Evolutionary conservation across 2,113 vertebrate species (phyloP).

Genomic region (Pelobates fuscus): DNA sequence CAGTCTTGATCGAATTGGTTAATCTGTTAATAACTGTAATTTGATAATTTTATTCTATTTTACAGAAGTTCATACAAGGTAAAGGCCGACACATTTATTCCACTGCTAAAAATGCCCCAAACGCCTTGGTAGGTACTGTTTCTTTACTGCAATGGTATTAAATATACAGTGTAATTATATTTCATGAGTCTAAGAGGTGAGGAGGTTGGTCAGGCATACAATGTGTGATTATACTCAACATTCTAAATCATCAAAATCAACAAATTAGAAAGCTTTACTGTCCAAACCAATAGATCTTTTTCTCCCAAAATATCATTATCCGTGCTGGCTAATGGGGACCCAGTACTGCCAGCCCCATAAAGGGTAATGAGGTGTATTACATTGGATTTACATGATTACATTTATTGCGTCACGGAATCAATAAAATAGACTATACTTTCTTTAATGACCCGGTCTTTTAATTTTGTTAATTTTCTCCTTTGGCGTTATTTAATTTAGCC

Average conservation of each 20-base stretch:
- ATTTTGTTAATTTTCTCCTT: too few relatives aligned
- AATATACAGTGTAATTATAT: neutral
- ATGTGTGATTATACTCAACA: neutral
- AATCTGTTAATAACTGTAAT: too few relatives aligned
- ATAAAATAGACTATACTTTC: neutral
- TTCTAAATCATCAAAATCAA: neutral
- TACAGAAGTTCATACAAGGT: slow-evolving; percentile 47
- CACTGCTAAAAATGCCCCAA: neutral
- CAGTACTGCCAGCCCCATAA: neutral
- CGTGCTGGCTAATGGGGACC: neutral
- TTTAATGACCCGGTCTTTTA: neutral
- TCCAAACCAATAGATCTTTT: neutral
- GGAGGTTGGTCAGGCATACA: neutral
- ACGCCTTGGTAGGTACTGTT: neutral
- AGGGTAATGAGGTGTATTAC: neutral
- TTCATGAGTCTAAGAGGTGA: neutral
- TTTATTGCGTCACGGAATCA: neutral
- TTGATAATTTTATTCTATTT: slow-evolving; percentile 44
- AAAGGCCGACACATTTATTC: slow-evolving; percentile 49
- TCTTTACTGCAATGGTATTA: neutral
- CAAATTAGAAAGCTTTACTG: neutral
- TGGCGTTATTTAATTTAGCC: too few relatives aligned
- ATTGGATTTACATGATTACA: neutral
- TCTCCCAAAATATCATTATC: neutral
- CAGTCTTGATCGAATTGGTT: too few relatives aligned